phyloP scores from a whole-genome alignment of 2,797 vertebrate species.

The Cyclopterus lumpus region DNA sequence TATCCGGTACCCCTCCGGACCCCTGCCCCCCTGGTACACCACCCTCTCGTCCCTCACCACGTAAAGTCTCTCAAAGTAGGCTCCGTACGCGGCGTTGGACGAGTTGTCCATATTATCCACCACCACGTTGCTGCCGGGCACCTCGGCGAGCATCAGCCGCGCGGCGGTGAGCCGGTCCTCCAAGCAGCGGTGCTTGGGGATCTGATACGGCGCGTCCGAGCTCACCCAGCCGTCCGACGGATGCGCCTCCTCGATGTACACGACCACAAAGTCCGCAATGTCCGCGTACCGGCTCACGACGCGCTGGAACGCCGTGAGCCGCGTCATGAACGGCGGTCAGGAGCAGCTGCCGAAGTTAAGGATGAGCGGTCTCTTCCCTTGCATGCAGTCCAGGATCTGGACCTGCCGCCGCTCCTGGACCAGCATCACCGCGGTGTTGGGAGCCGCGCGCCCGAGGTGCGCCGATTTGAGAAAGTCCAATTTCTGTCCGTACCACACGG shows the following conservation, averaged over 20 bases:
- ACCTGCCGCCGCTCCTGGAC: conserved; percentile 86
- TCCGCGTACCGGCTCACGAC: conserved; percentile 91
- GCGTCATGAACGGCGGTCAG: conserved; percentile 99
- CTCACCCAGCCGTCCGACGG: conserved; percentile 98
- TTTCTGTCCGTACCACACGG: conserved; percentile 98
- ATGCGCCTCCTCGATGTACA: conserved; percentile 98
- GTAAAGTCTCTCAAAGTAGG: conserved; percentile 98
- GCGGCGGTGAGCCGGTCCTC: conserved; percentile 94
- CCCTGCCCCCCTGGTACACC: conserved; percentile 94
- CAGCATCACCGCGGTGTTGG: conserved; percentile 94
- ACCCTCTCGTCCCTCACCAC: conserved; percentile 90
- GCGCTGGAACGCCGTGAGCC: conserved; percentile 93
- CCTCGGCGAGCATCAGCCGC: conserved; percentile 87
- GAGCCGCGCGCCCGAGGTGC: conserved; percentile 89
- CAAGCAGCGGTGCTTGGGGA: conserved; percentile 94
- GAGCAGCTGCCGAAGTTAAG: conserved; percentile 99
- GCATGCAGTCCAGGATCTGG: conserved; percentile 91
- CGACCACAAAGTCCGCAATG: conserved; percentile 95
- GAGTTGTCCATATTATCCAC: conserved; percentile 97
- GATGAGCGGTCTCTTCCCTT: conserved; percentile 91
- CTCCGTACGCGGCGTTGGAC: conserved; percentile 96
- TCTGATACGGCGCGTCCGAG: conserved; percentile 94
- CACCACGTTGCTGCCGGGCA: conserved; percentile 90
- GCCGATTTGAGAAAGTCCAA: conserved; percentile 97
- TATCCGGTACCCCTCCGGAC: conserved; percentile 97